Evolutionary conservation across 2,797 vertebrate species (phyloP), one percentile per base, ranked within the genome.

Genomic region (Danio kyathit): DNA sequence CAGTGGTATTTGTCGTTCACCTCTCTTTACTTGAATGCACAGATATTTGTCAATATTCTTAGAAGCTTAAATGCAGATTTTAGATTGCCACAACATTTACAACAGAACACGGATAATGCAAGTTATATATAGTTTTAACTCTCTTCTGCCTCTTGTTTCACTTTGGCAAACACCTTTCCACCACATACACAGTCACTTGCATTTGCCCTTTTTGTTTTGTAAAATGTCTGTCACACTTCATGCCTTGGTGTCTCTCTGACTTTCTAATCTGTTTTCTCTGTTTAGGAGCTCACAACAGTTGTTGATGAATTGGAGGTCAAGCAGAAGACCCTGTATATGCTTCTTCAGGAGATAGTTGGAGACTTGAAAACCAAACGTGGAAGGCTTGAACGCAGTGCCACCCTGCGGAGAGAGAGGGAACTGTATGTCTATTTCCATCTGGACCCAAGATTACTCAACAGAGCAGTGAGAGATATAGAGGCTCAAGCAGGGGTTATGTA

Each of bases 361-460:
- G 95, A 98, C 65, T 84, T 97, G 76, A 96, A 95, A 88, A 85
- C 85, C 11, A 98, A 97, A 89, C 94, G 91, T 63, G 94, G 92
- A 49, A 88, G 94, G 85, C 88, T 99, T 78, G 92, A 96, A 74
- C 94, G 92, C 78, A 94, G 88, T 84, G 88, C 92, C 74, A 86
- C 93, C 29, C 91, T 93, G 75, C 92, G 92, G 83, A 90, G 92
- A 80, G 95, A 98, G 90, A 95, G 96, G 90, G 92, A 96, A 38
- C 90, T 99, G 59, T 98, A 97, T 74, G 86, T 96, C 48, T 91
- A 95, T 89, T 98, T 96, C 90, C 96, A 95, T 82, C 92, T 95
- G 84, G 94, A 99, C 38, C 86, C 95, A 72, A 87, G 88, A 9
- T 89, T 90, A 49, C 90, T 98, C 86, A 94, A 93, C 89, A 93